Conservation (phyloP, 2,113 vertebrate genomes). For the Mirza zaza region DNA sequence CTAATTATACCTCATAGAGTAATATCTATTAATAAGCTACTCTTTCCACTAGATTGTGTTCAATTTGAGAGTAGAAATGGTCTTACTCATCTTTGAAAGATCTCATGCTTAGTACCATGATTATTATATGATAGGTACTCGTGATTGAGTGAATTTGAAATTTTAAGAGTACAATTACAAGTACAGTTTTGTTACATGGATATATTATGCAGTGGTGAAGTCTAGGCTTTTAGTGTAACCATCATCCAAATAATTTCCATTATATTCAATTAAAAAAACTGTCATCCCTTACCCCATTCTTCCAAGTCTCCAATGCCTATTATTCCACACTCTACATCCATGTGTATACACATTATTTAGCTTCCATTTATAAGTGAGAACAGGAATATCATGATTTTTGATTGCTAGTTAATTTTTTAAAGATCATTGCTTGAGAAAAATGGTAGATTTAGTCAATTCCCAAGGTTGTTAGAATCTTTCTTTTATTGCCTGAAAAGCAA, state of each 20-base stretch:
- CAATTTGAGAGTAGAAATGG: neutral
- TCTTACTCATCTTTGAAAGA: neutral
- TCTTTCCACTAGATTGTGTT: neutral
- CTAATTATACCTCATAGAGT: neutral
- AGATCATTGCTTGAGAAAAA: slow-evolving; percentile 37
- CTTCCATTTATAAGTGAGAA: too few relatives aligned
- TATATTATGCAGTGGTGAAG: too few relatives aligned
- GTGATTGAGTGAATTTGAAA: neutral
- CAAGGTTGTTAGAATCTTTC: neutral
- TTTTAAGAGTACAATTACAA: neutral
- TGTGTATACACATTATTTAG: too few relatives aligned
- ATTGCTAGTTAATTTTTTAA: slow-evolving; percentile 19
- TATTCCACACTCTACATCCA: too few relatives aligned
- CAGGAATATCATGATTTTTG: neutral
- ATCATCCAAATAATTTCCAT: too few relatives aligned
- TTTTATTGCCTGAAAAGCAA: slow-evolving; percentile 42
- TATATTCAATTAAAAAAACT: too few relatives aligned
- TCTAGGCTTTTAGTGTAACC: too few relatives aligned
- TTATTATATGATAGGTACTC: accelerated
- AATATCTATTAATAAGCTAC: neutral
- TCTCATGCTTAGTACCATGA: neutral
- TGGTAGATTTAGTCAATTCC: neutral
- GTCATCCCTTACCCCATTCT: too few relatives aligned
- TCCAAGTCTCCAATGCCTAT: too few relatives aligned
- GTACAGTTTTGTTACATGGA: too few relatives aligned